Evolutionary conservation across 1,140 invertebrate genomes (phyloP).

Genomic region (Neodiprion lecontei): DNA sequence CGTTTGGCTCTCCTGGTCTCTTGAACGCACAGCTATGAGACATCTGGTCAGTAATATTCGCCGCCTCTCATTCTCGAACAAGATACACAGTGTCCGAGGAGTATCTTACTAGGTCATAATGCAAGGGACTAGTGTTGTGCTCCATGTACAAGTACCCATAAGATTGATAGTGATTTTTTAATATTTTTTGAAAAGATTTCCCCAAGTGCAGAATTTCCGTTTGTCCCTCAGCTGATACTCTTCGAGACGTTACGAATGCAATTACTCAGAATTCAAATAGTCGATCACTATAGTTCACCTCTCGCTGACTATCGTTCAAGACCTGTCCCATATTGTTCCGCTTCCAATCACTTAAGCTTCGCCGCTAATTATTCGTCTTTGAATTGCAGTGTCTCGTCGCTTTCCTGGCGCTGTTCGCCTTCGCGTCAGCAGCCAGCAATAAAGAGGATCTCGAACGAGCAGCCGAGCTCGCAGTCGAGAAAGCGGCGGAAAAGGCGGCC

Average conservation of each 20-base stretch:
- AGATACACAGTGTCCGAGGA: no score
- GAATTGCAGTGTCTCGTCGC: constrained; percentile 18
- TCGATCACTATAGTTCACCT: no score
- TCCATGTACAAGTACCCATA: constrained; percentile 14
- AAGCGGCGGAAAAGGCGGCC: constrained; percentile 53
- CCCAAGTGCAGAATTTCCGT: constrained; percentile 14
- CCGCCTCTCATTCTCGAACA: no score
- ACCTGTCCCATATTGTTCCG: not conserved
- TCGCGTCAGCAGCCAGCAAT: constrained; percentile 33
- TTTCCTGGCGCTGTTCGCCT: constrained; percentile 30
- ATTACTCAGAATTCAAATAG: not conserved
- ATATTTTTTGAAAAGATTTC: constrained; percentile 25
- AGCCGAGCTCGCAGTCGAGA: constrained; percentile 55
- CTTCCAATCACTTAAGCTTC: not conserved
- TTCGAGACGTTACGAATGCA: not conserved
- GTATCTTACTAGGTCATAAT: no score
- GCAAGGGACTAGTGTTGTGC: no score
- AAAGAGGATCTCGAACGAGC: constrained; percentile 53
- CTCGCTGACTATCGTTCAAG: constrained; percentile 1
- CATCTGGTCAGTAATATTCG: constrained; percentile 30
- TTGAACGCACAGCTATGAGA: constrained; percentile 26
- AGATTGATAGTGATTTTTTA: constrained; percentile 12
- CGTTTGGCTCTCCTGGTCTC: constrained; percentile 18
- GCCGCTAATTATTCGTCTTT: not conserved
- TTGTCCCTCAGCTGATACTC: constrained; percentile 33